Percentiles rank a stretch among this genome's conserved stretches.
phyloP scores from a whole-genome alignment of 2,888 invertebrate genomes.

The Nomada ruficornis region DNA sequence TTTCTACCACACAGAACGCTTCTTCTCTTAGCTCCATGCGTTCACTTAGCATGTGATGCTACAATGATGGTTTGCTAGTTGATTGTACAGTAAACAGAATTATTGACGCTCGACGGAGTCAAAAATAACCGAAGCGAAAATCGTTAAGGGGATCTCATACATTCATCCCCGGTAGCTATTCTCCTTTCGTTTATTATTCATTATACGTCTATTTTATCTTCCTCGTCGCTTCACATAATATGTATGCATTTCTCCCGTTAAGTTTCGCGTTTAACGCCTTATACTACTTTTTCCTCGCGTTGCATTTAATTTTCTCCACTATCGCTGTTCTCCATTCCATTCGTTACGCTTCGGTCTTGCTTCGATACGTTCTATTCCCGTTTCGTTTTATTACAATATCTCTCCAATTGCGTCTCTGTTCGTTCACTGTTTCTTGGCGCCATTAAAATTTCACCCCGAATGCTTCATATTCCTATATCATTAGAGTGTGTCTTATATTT shows the following conservation, averaged over 20 bases:
- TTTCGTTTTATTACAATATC: not conserved
- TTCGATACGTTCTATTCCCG: not conserved
- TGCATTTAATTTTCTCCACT: conserved; percentile 21
- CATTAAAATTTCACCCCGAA: too few relatives aligned
- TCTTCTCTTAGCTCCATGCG: not conserved
- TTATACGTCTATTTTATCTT: conserved; percentile 7
- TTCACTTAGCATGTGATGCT: not conserved
- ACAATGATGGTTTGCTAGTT: not conserved
- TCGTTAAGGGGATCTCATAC: conserved; percentile 1
- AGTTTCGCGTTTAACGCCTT: conserved; percentile 6
- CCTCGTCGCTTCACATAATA: not conserved
- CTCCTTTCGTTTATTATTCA: conserved; percentile 31
- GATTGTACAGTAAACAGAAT: conserved; percentile 11
- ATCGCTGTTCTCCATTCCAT: conserved; percentile 4
- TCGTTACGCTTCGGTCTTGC: not conserved
- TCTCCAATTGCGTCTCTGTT: not conserved
- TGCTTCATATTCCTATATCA: too few relatives aligned
- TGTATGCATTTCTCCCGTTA: conserved; percentile 6
- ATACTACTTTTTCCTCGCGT: not conserved
- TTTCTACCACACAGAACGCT: too few relatives aligned
- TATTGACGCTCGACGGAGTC: not conserved
- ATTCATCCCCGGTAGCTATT: conserved; percentile 17
- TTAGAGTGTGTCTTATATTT: too few relatives aligned
- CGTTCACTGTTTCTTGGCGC: not conserved
- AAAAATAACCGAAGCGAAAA: not conserved